Evolutionary conservation across 2,797 vertebrate species (phyloP).

Genomic region (Argentina silus): DNA sequence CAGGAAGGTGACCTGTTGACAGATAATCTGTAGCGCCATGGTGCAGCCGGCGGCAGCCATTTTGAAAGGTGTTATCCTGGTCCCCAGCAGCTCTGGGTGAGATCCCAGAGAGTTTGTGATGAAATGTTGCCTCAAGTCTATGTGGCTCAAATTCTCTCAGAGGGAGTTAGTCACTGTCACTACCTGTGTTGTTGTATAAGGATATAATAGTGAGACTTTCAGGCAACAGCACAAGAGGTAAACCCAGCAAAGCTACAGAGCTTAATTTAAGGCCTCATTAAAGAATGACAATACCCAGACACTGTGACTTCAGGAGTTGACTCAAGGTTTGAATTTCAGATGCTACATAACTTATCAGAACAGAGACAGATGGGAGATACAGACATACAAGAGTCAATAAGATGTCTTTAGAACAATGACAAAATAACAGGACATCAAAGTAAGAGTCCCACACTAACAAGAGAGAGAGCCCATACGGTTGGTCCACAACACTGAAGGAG

Average conservation of each 20-base stretch:
- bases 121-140: too few relatives aligned
- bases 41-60: background rate
- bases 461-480: background rate
- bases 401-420: too few relatives aligned
- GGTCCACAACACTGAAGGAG: background rate
- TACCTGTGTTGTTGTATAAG: background rate
- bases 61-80: constrained; percentile 29
- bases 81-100: constrained; percentile 19
- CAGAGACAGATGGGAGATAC: background rate
- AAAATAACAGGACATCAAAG: too few relatives aligned
- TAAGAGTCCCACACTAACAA: too few relatives aligned
- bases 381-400: too few relatives aligned
- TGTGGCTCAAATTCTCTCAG: background rate
- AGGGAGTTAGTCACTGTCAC: background rate
- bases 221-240: background rate
- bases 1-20: constrained; percentile 58
- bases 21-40: constrained; percentile 34
- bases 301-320: too few relatives aligned
- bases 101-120: background rate
- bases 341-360: too few relatives aligned
- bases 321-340: too few relatives aligned
- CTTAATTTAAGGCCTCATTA: too few relatives aligned
- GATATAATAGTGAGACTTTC: background rate
- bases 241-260: too few relatives aligned
- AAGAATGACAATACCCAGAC: too few relatives aligned